A percentile compares a stretch with the other conserved stretches of the same genome.
Evolutionary conservation across 2,888 invertebrate species (phyloP).

Genomic region (Erpobdella octoculata): DNA sequence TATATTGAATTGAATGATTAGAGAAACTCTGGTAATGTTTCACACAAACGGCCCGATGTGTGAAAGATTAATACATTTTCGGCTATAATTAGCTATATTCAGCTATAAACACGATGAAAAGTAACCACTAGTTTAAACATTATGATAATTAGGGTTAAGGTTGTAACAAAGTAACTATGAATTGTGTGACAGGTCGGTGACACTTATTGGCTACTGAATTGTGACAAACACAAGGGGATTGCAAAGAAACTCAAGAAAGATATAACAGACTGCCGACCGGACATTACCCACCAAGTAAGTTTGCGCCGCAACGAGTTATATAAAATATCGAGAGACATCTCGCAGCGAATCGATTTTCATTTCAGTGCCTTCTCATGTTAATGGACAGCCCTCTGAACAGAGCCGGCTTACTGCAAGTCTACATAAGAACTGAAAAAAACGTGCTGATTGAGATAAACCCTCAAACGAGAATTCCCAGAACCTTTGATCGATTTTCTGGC

Average conservation of each 20-base stretch:
- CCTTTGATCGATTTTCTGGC: conserved; percentile 91
- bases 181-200: conserved; percentile 60
- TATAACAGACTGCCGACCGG: conserved; percentile 75
- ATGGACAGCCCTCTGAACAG: conserved; percentile 94
- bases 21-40: no score
- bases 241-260: conserved; percentile 78
- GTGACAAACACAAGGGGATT: conserved; percentile 80
- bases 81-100: no score
- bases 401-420: conserved; percentile 89
- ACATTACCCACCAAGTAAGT: conserved; percentile 79
- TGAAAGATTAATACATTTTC: no score
- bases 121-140: no score
- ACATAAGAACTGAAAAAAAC: conserved; percentile 81
- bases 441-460: conserved; percentile 91
- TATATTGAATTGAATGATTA: background rate
- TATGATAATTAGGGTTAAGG: background rate
- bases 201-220: conserved; percentile 80
- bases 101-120: background rate
- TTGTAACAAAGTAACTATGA: background rate
- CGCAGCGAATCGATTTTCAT: background rate
- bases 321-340: no score
- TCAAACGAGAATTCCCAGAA: conserved; percentile 89
- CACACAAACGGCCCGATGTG: no score
- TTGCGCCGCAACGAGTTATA: no score
- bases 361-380: conserved; percentile 82